Conservation (phyloP, 1,140 invertebrate genomes). For the Sycophaga agraensis region DNA sequence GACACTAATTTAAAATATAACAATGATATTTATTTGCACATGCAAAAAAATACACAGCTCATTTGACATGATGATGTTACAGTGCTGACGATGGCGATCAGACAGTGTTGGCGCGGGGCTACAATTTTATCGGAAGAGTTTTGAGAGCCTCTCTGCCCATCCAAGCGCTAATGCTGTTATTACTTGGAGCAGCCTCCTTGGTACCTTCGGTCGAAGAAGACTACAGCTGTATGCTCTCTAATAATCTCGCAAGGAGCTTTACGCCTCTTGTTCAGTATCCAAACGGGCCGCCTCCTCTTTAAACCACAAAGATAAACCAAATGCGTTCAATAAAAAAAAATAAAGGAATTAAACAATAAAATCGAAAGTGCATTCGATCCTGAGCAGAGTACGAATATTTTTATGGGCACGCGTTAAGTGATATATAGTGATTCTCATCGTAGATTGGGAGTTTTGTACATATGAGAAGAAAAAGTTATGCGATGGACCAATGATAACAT, state of each 20-base stretch:
- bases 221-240: constrained; percentile 78
- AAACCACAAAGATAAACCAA: constrained; percentile 40
- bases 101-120: constrained; percentile 71
- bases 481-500: constrained; percentile 28
- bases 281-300: constrained; percentile 86
- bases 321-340: not conserved
- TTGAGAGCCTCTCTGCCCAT: constrained; percentile 87
- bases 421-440: constrained; percentile 2
- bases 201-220: constrained; percentile 84
- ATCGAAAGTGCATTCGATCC: not conserved
- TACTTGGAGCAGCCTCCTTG: constrained; percentile 84
- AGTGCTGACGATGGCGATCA: constrained; percentile 58
- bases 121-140: constrained; percentile 82
- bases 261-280: constrained; percentile 85
- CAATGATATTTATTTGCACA: too few species aligned
- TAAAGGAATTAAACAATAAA: not conserved
- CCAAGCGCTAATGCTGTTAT: constrained; percentile 82
- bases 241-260: constrained; percentile 77
- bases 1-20: too few species aligned
- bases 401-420: constrained; percentile 1
- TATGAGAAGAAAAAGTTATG: constrained; percentile 19
- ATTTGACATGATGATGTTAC: constrained; percentile 35
- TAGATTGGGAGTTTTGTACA: constrained; percentile 21
- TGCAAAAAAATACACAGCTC: too few species aligned
- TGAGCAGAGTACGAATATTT: not conserved